Base-by-base conservation (phyloP, 1,140 invertebrate species). In the Drosophila erecta region DNA sequence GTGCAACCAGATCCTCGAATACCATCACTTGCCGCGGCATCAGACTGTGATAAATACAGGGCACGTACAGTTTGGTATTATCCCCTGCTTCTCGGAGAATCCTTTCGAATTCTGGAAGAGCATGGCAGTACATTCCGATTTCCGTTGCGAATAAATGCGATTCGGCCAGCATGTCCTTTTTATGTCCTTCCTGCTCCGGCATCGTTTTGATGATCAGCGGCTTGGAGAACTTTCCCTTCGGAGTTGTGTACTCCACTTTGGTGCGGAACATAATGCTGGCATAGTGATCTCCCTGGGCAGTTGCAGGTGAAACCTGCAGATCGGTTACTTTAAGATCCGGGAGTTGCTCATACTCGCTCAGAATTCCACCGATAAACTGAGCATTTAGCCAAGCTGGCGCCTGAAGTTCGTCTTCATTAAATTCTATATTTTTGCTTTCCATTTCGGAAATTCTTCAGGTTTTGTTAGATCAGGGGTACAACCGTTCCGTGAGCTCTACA, bases 241-340 rank as follows among this genome's bases (percentile, higher is more conserved):
- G 0, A 0, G 15, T 47, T 0, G 47, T 53, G 20, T 70, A 84
- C 20, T 72, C 49, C 12, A 67, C 66, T 2, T 0, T 17, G 8
- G 58, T 46, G 0, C 86, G 80, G 12, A 91, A 91, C 80, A 91
- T 91, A 2, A 91, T 35, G 49, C 89, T 91, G 2, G 83, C 89
- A 87, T 85, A 91, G 47, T 91, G 89, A 89, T 91, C 89, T 2
- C 86, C 89, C 30, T 85, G 80, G 14, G 72, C 69, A 37, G 51
- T 72, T 0, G 89, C 89, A 0, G 89, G 89, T 1, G 79, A 65
- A 3, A 79, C 60, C 49, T 76, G 51, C 2, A 74, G 22, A 35
- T 55, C 49, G 3, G 41, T 58, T 2, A 90, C 55, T 11, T 67
- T 70, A 0, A 83, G 5, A 35, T 58, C 47, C 3, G 61, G 8